A percentile compares a stretch with the other conserved stretches of the same genome.
phyloP scores from a whole-genome alignment of 2,797 vertebrate genomes.

The Oreochromis grahami region DNA sequence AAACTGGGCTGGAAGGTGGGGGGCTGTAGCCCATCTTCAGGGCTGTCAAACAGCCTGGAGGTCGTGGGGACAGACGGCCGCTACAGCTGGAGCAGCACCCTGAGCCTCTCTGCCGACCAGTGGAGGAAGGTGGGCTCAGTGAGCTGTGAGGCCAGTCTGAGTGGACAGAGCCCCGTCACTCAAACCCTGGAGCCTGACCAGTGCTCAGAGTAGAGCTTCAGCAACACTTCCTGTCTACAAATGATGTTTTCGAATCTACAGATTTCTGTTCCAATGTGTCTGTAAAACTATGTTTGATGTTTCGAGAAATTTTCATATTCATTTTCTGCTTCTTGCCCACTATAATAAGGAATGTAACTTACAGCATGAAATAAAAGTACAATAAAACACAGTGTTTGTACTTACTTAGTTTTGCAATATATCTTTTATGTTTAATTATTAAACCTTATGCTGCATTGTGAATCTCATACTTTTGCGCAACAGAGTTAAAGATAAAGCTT shows the following conservation, averaged over 20 bases:
- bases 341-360: neutral
- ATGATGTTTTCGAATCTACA: neutral
- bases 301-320: neutral
- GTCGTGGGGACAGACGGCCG: neutral
- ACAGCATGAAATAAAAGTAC: neutral
- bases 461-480: neutral
- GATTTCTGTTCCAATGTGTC: neutral
- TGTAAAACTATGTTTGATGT: neutral
- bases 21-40: neutral
- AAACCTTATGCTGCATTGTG: neutral
- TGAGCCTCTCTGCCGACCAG: neutral
- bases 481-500: neutral
- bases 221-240: neutral
- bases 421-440: neutral
- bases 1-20: neutral
- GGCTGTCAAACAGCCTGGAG: accelerated
- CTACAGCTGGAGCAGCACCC: neutral
- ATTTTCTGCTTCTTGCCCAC: neutral
- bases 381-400: neutral
- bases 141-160: neutral
- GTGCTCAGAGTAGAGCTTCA: neutral
- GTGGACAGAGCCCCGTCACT: neutral
- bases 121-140: neutral
- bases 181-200: neutral
- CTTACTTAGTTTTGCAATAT: neutral